Evolutionary conservation across 1,140 invertebrate genomes (phyloP), one percentile per base, ranked within the genome.

Genomic region (Sitodiplosis mosellana): DNA sequence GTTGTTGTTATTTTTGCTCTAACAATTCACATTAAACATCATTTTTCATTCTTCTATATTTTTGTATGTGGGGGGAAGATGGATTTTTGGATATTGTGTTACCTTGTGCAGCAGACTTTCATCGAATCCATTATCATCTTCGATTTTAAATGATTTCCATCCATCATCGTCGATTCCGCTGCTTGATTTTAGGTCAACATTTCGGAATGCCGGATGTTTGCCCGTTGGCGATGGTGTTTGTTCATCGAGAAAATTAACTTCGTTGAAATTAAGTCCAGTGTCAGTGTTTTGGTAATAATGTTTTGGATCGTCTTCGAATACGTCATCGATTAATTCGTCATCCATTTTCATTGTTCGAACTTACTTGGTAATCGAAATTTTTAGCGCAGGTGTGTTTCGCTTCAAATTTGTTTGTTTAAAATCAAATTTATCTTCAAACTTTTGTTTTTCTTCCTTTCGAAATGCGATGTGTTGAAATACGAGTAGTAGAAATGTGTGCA

Each of bases 111-210:
- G 58, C 36, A 64, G 54, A 17, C 56, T 61, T 51, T 63, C 61
- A 44, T 64, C 61, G 45, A 63, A 46, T n/a, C 56, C 52, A 27
- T n/a, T 33, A 2, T 55, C 54, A 46, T 33, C 51, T 18, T 63
- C 61, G 42, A 63, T 63, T 10, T 54, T 57, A 56, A 63, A 63
- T 17, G 61, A 63, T 37, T 60, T 59, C 61, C 61, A 64, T 5
- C 59, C 61, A 51, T 64, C 61, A 44, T 57, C 56, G 20, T 58
- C 53, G 10, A 56, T 57, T 19, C 58, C 54, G 18, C 27, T 27
- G 27, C 4, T 27, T 10, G 27, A 5, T 27, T 10, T 3, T 5
- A 27, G 54, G 56, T 33, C 27, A 17, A 38, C 36, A 12, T n/a
- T 38, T 38, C 36, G 3, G 17, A n/a, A 38, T 38, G 17, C 36